phyloP scores from a whole-genome alignment of 2,113 vertebrate species.

The Rhipidura dahli region DNA sequence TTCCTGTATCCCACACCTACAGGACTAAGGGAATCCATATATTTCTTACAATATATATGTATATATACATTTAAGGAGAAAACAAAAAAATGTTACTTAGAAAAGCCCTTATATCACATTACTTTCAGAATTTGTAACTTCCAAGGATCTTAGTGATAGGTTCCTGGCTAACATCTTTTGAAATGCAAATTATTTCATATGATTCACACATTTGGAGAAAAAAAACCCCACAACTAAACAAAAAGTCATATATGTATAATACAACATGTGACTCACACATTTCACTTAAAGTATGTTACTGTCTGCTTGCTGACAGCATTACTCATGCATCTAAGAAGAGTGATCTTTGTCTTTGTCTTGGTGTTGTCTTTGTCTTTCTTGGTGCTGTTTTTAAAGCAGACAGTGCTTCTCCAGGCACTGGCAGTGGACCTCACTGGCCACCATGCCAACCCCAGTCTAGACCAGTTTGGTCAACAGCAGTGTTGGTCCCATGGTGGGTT shows the following conservation, averaged over 20 bases:
- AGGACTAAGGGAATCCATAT: neutral
- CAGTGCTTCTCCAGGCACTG: neutral
- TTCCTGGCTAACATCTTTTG: neutral
- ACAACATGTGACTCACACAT: neutral
- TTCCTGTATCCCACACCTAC: neutral
- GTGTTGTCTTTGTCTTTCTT: neutral
- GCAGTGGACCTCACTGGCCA: neutral
- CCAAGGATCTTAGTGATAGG: neutral
- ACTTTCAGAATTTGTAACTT: neutral
- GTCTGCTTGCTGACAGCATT: neutral
- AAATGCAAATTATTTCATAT: neutral
- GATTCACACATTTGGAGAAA: neutral
- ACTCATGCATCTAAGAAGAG: neutral
- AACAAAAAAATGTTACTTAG: neutral
- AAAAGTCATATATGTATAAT: neutral
- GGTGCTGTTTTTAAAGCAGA: neutral
- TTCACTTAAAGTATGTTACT: neutral
- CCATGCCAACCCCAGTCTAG: neutral
- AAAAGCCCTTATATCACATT: neutral
- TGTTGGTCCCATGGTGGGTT: neutral
- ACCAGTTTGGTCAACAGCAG: neutral
- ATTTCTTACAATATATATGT: fast-evolving
- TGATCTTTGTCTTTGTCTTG: too few relatives aligned
- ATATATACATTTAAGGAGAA: neutral
- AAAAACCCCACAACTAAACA: neutral